Evolutionary conservation across 2,888 invertebrate genomes (phyloP).

Genomic region (Aproaerema taeniolella): DNA sequence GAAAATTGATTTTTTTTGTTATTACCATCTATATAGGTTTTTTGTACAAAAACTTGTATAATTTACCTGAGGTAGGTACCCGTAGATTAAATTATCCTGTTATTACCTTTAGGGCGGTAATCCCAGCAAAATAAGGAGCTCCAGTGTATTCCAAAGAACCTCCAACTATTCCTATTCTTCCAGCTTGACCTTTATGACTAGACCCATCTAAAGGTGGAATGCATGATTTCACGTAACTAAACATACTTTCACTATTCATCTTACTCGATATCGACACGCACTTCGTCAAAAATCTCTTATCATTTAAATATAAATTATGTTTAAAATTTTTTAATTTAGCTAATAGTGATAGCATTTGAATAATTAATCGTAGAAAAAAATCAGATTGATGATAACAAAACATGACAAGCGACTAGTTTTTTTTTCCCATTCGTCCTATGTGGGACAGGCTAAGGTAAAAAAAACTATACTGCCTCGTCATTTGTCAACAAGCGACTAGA

Average conservation of each 20-base stretch:
- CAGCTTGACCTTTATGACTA: constrained; percentile 93
- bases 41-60: too few species aligned
- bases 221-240: constrained; percentile 40
- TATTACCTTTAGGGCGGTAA: constrained; percentile 86
- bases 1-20: constrained; percentile 19
- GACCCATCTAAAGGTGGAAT: constrained; percentile 81
- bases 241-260: constrained; percentile 35
- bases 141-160: constrained; percentile 98
- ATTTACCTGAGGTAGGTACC: too few species aligned
- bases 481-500: not conserved
- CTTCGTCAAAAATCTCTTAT: too few species aligned
- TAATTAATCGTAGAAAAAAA: too few species aligned
- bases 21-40: too few species aligned
- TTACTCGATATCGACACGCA: not conserved
- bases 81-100: not conserved
- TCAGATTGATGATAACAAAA: constrained; percentile 1
- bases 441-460: too few species aligned
- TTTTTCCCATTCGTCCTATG: too few species aligned
- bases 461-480: too few species aligned
- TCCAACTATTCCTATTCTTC: constrained; percentile 94
- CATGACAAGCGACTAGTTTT: not conserved
- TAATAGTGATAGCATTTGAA: constrained; percentile 3
- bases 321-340: not conserved
- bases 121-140: constrained; percentile 97
- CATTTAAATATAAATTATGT: not conserved